These are phyloP conservation scores for Panthera uncia DNA, from an alignment of 2,113 vertebrate species.

Conservation along the genomic window DNA sequence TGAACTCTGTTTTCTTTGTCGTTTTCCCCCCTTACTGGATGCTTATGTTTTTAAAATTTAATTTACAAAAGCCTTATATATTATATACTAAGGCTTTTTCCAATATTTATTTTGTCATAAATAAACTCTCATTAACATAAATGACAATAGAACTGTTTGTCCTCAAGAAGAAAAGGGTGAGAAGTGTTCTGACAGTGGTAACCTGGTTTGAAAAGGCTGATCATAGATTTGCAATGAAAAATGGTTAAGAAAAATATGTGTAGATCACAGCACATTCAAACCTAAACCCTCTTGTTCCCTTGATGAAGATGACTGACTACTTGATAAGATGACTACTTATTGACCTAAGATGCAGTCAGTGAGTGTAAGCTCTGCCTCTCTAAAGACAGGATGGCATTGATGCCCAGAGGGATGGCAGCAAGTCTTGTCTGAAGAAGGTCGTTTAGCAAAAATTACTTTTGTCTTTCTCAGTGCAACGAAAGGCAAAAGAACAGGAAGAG, in stretches of 20 bases:
- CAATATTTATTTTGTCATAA: constrained; percentile 28
- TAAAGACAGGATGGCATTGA: background rate
- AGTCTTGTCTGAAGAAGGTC: background rate
- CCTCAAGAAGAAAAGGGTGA: background rate
- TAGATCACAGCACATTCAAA: background rate
- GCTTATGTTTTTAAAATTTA: background rate
- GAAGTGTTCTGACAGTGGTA: background rate
- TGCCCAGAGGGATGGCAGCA: background rate
- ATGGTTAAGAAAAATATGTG: background rate
- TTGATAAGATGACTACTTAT: background rate
- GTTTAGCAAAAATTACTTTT: constrained; percentile 38
- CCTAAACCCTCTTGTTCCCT: background rate
- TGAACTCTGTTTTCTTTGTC: background rate
- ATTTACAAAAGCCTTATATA: background rate
- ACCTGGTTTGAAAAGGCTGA: background rate
- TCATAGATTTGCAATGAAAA: background rate
- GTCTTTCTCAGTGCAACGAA: constrained; percentile 84
- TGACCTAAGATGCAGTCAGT: background rate
- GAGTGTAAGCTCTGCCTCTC: background rate
- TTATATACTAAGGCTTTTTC: background rate
- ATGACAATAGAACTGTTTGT: background rate
- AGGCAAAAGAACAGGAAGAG: constrained; percentile 84
- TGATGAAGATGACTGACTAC: background rate
- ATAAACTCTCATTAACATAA: background rate
- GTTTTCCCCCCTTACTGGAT: background rate